Evolutionary conservation across 1,140 invertebrate genomes (phyloP), one percentile per base, ranked within the genome.

Genomic region (Heliconius eleuchia): DNA sequence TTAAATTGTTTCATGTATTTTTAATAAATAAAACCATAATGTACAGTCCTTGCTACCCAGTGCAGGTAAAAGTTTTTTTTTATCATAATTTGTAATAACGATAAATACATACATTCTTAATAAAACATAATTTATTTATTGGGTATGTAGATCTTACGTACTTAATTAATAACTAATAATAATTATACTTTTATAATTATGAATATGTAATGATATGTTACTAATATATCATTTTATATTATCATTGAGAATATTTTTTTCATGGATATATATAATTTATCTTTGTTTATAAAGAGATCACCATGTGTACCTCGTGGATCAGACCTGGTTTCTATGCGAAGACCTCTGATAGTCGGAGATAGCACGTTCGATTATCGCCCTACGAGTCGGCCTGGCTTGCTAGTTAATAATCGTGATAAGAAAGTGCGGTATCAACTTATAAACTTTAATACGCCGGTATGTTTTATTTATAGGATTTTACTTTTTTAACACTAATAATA

Each of bases 361-460:
- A 94, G 92, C 73, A 92, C 91, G 2, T 94, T 94, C 77, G 92
- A 94, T 81, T 92, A 92, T 80, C 85, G 92, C 2, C 91, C 92
- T 8, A 94, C 92, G 2, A 92, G 89, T 70, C 91, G 88, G 88
- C 92, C 92, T 2, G 91, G 92, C 2, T 90, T 92, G 91, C 19
- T 92, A 9, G 81, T 92, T 6, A 94, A 94, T 71, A 91, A 88
- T 60, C 91, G 92, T 78, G 88, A 94, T 76, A 94, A 94, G 83
- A 92, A 92, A 88, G 87, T 94, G 19, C 83, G 91, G 42, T 92
- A 92, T 66, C 89, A 92, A 74, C 87, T 94, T 13, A 90, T 94
- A 18, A 94, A 94, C 74, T 92, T 86, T 55, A 86, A 91, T 83
- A 80, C 88, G 9, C 89, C 89, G 66, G 91, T 92, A 74, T 6